A percentile compares a stretch with the other conserved stretches of the same genome.
phyloP scores from a whole-genome alignment of 1,140 invertebrate genomes.

The Aphelenchoides fujianensis region DNA sequence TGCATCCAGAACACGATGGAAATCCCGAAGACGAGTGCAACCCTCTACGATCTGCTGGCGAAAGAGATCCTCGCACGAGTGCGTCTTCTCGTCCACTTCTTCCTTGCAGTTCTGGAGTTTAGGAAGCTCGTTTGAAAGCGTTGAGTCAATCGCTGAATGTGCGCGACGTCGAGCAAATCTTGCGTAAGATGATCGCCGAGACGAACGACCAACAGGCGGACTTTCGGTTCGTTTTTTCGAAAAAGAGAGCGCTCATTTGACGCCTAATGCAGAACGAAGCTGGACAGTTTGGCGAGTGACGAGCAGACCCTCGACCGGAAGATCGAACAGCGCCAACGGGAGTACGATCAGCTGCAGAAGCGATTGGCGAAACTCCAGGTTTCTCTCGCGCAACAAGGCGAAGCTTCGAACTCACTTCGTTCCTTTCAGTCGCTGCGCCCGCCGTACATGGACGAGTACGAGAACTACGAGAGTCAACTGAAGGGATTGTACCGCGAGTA shows the following conservation, averaged over 20 bases:
- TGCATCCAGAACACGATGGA: constrained; percentile 81
- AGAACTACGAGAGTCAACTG: constrained; percentile 72
- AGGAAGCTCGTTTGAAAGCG: constrained; percentile 47
- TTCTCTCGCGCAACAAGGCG: no score
- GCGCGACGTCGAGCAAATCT: constrained; percentile 29
- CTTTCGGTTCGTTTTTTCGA: not conserved
- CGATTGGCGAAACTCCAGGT: constrained; percentile 82
- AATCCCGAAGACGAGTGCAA: constrained; percentile 82
- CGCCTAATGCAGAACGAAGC: constrained; percentile 64
- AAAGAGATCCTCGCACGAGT: constrained; percentile 83
- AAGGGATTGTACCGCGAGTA: constrained; percentile 38
- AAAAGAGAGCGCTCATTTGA: not conserved
- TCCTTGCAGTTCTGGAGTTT: no score
- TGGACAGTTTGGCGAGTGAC: constrained; percentile 78
- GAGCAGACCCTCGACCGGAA: constrained; percentile 82
- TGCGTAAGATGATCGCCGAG: constrained; percentile 64
- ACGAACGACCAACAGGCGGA: constrained; percentile 64
- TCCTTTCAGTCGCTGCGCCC: constrained; percentile 69
- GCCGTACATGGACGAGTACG: constrained; percentile 93
- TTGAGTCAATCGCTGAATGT: constrained; percentile 49
- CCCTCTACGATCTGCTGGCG: constrained; percentile 81
- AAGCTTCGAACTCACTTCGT: constrained; percentile 61
- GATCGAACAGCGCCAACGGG: constrained; percentile 82
- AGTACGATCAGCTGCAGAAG: constrained; percentile 87
- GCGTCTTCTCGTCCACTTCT: constrained; percentile 32